A percentile compares a stretch with the other conserved stretches of the same genome.
Evolutionary conservation across 2,888 invertebrate genomes (phyloP).

Genomic region (Allolobophora icterica): DNA sequence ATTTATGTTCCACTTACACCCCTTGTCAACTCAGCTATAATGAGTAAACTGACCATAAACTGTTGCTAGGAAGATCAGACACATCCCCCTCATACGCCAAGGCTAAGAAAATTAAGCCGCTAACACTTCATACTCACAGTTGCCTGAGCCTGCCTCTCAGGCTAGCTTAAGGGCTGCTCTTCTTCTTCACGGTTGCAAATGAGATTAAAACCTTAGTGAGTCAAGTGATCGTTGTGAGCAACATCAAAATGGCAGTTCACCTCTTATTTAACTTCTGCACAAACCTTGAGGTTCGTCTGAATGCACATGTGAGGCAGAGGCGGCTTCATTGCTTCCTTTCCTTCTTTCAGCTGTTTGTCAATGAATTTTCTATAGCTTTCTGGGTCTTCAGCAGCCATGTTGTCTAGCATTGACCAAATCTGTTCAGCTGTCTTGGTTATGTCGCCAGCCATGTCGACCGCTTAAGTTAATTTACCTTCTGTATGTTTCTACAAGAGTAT

Average conservation of each 20-base stretch:
- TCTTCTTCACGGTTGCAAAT: not conserved
- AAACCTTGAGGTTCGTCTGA: conserved; percentile 53
- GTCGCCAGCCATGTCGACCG: conserved; percentile 32
- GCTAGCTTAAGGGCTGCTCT: too few species aligned
- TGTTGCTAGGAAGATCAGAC: too few species aligned
- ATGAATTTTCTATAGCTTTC: conserved; percentile 57
- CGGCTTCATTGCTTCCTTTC: conserved; percentile 54
- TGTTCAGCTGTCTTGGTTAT: conserved; percentile 54
- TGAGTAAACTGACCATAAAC: too few species aligned
- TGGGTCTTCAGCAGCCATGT: conserved; percentile 61
- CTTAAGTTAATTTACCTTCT: not conserved
- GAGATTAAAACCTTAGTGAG: not conserved
- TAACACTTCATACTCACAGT: too few species aligned
- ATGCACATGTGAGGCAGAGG: conserved; percentile 63
- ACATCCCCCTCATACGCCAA: too few species aligned
- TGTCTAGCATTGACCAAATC: conserved; percentile 64
- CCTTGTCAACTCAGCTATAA: too few species aligned
- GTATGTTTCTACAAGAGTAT: not conserved
- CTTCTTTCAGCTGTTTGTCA: conserved; percentile 59
- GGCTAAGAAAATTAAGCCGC: too few species aligned
- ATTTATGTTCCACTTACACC: too few species aligned
- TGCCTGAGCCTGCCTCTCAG: too few species aligned
- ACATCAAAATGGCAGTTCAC: too few species aligned
- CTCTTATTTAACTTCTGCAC: conserved; percentile 25
- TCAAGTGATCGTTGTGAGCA: not conserved